Base-by-base conservation (phyloP, 1,140 invertebrate species). In the Neodiprion virginianus region DNA sequence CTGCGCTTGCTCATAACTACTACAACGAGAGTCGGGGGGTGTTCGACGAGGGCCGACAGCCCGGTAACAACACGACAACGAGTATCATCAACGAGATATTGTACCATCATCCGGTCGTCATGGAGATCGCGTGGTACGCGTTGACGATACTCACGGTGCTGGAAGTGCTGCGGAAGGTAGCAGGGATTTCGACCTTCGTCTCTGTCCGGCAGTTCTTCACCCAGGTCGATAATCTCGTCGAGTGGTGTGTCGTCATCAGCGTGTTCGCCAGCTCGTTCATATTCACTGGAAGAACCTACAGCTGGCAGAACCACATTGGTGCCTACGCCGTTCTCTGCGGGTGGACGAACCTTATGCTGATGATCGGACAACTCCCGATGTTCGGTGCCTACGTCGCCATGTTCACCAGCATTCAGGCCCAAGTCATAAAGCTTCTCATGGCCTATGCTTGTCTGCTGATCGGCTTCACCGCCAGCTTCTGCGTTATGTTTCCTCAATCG, bases 311-410 rank as follows among this genome's bases (percentile, higher is more conserved):
- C 83, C 90, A 91, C 70, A 90, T 95, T 9, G 94, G 94, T 1
- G 95, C 95, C 1, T 94, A 96, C 80, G 93, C 95, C 0, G 94
- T 96, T 0, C 90, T 96, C 8, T 92, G 94, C 48, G 94, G 93
- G 12, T 96, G 95, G 95, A 94, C 93, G 5, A 95, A 96, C 87
- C 87, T 96, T 3, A 96, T 96, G 94, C 88, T 95, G 78, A 95
- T 96, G 93, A 93, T 96, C 69, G 95, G 95, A 4, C 94, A 96
- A 79, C 87, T 96, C 40, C 95, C 95, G 3, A 90, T 95, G 72
- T 96, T 96, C 83, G 95, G 95, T 47, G 93, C 95, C 0, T 96
- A 96, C 82, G 94, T 96, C 11, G 95, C 95, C 0, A 96, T 96
- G 95, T 96, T 95, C 77, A 95, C 94, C 0, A 93, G 93, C 83